These are phyloP conservation scores for Chaetodon auriga DNA, from an alignment of 2,113 vertebrate species.

Conservation along the genomic window DNA sequence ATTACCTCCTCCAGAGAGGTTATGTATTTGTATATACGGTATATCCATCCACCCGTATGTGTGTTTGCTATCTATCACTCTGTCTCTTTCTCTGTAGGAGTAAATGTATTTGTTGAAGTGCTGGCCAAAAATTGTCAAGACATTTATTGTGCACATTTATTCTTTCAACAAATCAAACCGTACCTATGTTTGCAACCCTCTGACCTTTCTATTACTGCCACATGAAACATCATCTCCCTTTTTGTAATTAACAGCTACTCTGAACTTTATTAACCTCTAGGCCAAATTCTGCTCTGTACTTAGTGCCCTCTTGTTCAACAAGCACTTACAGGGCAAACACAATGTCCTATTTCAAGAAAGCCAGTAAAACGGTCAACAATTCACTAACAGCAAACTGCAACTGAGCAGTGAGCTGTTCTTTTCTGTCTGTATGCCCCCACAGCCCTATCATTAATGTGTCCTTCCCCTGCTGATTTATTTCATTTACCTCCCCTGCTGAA, in stretches of 20 bases:
- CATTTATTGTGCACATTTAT: not conserved
- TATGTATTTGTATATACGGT: not conserved
- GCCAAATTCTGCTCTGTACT: conserved; percentile 9
- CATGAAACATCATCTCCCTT: not conserved
- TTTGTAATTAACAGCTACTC: conserved; percentile 1
- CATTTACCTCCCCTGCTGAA: conserved; percentile 39
- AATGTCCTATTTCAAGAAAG: conserved; percentile 19
- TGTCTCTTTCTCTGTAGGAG: not conserved
- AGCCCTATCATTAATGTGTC: conserved; percentile 29
- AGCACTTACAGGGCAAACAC: conserved; percentile 12
- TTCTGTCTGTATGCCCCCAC: conserved; percentile 38
- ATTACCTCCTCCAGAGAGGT: conserved; percentile 2
- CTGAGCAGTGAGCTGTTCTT: conserved; percentile 45
- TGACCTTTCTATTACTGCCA: not conserved
- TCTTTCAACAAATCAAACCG: not conserved
- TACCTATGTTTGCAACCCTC: not conserved
- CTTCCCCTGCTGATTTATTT: conserved; percentile 48
- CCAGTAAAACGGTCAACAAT: conserved; percentile 44
- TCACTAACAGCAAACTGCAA: conserved; percentile 40
- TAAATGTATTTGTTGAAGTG: not conserved
- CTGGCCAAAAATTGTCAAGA: not conserved
- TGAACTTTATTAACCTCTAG: not conserved
- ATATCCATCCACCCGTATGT: no score
- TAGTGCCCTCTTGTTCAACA: conserved; percentile 8
- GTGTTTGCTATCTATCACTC: not conserved